Evolutionary conservation across 1,140 invertebrate genomes (phyloP), one percentile per base, ranked within the genome.

Genomic region (Pseudobourletiella spinata): DNA sequence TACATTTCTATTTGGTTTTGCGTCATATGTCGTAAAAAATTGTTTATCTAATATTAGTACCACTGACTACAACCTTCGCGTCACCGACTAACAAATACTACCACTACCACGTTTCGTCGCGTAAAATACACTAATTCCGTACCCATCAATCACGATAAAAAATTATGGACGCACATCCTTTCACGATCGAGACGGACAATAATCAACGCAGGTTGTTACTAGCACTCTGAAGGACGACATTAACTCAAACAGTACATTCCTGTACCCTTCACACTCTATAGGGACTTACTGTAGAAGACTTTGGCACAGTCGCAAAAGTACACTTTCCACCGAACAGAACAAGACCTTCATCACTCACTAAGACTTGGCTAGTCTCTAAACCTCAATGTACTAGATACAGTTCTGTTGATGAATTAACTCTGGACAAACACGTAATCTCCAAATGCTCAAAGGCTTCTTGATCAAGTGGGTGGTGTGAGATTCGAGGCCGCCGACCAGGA

Each of bases 371-470:
- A 11, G 11, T n/a, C n/a, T 39, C 35, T n/a, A n/a, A n/a, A n/a
- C 35, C n/a, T 39, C 35, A 11, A 11, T 39, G 11, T 11, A 48
- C 6, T 48, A 48, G 4, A 22, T 48, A 18, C 44, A 11, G 8
- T 48, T 48, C 6, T 6, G 11, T 46, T 57, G 44, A 28, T 59
- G 32, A 55, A 60, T 51, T n/a, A 64, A 32, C 35, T 64, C 63
- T n/a, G 51, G 26, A 20, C n/a, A 56, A 16, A 64, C 63, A 18
- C 63, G 22, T 28, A 64, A 46, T 50, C 63, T 55, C 63, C 63
- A 64, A 25, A 64, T 59, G 18, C 24, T 57, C 18, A 64, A 44
- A 11, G 57, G 35, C 18, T 26, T 52, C 29, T 57, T 56, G 39
- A 44, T 28, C 28, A 58, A 22, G 42, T 57, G 29, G 11, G 8